Conservation (phyloP, 2,888 invertebrate genomes). For the Meliscaeva auricollis region DNA sequence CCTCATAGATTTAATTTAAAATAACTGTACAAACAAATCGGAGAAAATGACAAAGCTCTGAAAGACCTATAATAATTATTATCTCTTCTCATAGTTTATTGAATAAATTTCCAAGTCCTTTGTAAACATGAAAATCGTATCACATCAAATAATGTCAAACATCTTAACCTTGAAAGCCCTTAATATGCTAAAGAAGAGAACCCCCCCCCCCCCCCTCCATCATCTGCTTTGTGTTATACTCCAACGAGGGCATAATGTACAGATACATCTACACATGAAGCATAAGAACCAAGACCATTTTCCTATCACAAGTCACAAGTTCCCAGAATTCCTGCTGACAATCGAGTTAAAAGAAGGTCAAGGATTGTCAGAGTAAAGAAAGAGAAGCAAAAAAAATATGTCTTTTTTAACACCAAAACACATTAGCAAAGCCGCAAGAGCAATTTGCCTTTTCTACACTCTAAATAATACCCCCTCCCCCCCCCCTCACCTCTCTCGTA, state of each 20-base stretch:
- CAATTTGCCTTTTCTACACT: slow-evolving; percentile 47
- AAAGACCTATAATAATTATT: slow-evolving; percentile 15
- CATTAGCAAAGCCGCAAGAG: slow-evolving; percentile 62
- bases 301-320: slow-evolving; percentile 10
- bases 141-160: slow-evolving; percentile 63
- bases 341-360: slow-evolving; percentile 66
- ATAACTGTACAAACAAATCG: background rate
- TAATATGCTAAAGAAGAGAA: slow-evolving; percentile 39
- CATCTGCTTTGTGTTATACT: slow-evolving; percentile 3
- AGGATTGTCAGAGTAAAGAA: slow-evolving; percentile 43
- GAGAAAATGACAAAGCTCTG: background rate
- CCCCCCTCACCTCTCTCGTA: background rate
- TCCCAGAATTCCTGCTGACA: slow-evolving; percentile 57
- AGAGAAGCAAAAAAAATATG: background rate
- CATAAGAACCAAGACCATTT: slow-evolving; percentile 17
- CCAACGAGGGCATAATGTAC: background rate
- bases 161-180: slow-evolving; percentile 48
- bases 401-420: slow-evolving; percentile 51
- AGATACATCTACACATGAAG: background rate
- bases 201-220: slow-evolving; percentile 15
- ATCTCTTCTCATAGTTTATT: slow-evolving; percentile 23
- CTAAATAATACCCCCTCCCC: no score
- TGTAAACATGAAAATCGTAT: slow-evolving; percentile 54
- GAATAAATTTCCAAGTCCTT: slow-evolving; percentile 40
- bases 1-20: no score